Evolutionary conservation across 2,888 invertebrate species (phyloP).

Genomic region (Carabus problematicus): DNA sequence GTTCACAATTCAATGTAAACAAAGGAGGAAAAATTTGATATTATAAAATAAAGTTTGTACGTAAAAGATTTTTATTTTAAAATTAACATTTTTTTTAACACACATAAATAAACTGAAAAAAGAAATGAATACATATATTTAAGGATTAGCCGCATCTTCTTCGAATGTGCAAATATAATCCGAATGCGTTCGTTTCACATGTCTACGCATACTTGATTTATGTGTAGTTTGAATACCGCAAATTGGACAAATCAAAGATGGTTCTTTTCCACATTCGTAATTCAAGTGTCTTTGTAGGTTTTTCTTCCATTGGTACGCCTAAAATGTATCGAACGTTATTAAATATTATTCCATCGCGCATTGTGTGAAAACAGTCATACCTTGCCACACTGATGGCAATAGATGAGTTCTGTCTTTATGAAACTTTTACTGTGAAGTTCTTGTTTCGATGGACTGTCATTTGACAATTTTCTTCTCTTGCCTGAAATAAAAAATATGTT

Average conservation of each 20-base stretch:
- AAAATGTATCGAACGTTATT: background rate
- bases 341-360: background rate
- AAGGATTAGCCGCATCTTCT: slow-evolving; percentile 3
- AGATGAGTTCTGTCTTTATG: slow-evolving; percentile 3
- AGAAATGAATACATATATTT: no score
- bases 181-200: slow-evolving; percentile 18
- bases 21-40: background rate
- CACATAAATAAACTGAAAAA: background rate
- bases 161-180: slow-evolving; percentile 21
- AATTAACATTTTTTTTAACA: background rate
- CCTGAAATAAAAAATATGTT: no score
- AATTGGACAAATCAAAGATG: slow-evolving; percentile 37
- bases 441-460: no score
- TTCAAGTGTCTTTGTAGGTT: slow-evolving; percentile 48
- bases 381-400: slow-evolving; percentile 33
- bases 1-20: background rate
- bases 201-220: slow-evolving; percentile 32
- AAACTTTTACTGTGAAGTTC: background rate
- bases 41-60: no score
- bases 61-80: background rate
- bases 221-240: slow-evolving; percentile 16
- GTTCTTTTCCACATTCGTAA: slow-evolving; percentile 52
- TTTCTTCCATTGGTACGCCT: slow-evolving; percentile 42
- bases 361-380: slow-evolving; percentile 13
- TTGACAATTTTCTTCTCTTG: no score